Evolutionary conservation across 2,888 invertebrate species (phyloP).

Genomic region (Parapristionchus giblindavisi): DNA sequence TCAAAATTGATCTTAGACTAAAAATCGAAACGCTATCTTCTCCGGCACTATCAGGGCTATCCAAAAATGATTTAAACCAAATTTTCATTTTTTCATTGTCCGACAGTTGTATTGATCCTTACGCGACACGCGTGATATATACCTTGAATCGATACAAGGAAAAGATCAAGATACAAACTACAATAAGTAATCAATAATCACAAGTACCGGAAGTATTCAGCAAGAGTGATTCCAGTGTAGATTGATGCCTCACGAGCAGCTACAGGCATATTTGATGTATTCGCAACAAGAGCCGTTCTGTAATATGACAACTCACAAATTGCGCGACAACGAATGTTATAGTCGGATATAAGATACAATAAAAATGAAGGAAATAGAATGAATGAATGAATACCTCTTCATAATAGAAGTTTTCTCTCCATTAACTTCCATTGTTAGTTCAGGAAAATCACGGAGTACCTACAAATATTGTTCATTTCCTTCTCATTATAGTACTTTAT

Average conservation of each 20-base stretch:
- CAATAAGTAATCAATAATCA: too few relatives aligned
- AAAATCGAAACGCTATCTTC: too few relatives aligned
- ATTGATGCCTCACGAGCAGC: conserved; percentile 99
- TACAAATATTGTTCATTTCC: background rate
- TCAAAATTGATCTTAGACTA: too few relatives aligned
- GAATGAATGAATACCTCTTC: conserved; percentile 78
- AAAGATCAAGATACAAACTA: too few relatives aligned
- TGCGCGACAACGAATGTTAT: background rate
- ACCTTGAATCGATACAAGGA: too few relatives aligned
- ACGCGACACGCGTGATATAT: background rate
- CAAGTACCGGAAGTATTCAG: conserved; percentile 87
- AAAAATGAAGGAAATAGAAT: background rate
- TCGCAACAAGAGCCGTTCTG: conserved; percentile 95
- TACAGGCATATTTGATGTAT: conserved; percentile 99
- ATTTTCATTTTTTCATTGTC: background rate
- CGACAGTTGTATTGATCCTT: background rate
- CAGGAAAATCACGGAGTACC: conserved; percentile 91
- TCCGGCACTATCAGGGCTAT: too few relatives aligned
- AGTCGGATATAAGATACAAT: background rate
- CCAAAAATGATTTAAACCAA: background rate
- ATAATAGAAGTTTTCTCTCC: conserved; percentile 92
- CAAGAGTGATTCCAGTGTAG: conserved; percentile 95
- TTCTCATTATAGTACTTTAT: background rate
- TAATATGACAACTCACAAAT: background rate
- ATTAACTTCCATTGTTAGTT: conserved; percentile 92